Conservation (phyloP, 1,140 invertebrate genomes). For the Eriosoma lanigerum region DNA sequence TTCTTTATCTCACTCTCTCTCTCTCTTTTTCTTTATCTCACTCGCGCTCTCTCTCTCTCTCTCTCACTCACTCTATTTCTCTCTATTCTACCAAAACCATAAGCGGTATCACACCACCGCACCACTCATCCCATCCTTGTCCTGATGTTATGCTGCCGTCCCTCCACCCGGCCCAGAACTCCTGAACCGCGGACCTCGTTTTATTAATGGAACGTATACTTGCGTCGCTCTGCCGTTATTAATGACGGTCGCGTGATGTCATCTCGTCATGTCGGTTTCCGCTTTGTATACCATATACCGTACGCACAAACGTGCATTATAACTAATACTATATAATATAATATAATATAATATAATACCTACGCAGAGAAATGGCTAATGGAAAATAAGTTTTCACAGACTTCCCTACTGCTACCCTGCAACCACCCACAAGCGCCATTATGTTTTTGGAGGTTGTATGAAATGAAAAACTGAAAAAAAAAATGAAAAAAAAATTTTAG, state of each 20-base stretch:
- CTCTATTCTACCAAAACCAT: no score
- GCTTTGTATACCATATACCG: background rate
- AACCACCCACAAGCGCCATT: no score
- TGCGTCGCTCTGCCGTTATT: slow-evolving; percentile 25
- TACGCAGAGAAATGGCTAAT: background rate
- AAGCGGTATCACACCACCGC: no score
- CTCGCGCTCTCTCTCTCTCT: background rate
- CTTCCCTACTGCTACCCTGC: no score
- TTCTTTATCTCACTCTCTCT: background rate
- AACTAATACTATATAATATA: no score
- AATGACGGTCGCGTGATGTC: slow-evolving; percentile 45
- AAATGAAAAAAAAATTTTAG: no score
- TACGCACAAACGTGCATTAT: background rate
- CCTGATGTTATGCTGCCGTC: no score
- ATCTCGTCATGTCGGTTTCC: slow-evolving; percentile 44
- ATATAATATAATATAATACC: background rate
- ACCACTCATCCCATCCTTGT: background rate
- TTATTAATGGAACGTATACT: slow-evolving; percentile 45
- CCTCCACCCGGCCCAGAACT: no score
- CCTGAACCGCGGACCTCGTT: background rate
- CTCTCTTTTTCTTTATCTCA: background rate
- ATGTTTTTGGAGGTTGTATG: no score
- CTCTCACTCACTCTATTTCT: background rate
- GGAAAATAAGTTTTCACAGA: background rate
- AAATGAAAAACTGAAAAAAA: no score